Percentiles rank a stretch among this genome's conserved stretches.
Conservation (phyloP, 2,888 invertebrate genomes). For the Agriotes lineatus region DNA sequence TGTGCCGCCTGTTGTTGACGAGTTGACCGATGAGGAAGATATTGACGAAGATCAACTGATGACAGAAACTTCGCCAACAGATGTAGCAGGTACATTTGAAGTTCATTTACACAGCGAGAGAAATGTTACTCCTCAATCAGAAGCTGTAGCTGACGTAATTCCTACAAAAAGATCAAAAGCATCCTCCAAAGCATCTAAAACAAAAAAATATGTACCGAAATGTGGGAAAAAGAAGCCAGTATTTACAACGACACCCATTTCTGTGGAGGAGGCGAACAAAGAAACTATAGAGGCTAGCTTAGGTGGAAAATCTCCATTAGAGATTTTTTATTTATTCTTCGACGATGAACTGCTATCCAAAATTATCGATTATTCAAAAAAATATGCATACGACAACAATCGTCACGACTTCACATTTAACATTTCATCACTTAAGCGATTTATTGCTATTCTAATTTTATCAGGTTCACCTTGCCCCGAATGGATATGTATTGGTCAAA, state of each 20-base stretch:
- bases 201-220: not conserved
- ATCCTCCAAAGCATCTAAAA: not conserved
- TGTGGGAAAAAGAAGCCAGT: not conserved
- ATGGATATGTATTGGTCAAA: constrained; percentile 30
- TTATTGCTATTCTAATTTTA: constrained; percentile 7
- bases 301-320: not conserved
- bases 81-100: not conserved
- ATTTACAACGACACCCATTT: not conserved
- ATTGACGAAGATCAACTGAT: not conserved
- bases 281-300: not conserved
- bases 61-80: not conserved
- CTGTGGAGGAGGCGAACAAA: not conserved
- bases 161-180: not conserved
- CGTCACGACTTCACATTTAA: not conserved
- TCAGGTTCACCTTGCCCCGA: constrained; percentile 18
- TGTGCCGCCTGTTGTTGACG: not conserved
- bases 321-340: not conserved
- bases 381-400: not conserved
- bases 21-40: constrained; percentile 1
- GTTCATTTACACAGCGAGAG: not conserved
- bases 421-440: not conserved
- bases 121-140: not conserved
- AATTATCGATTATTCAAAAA: not conserved
- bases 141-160: not conserved
- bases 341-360: not conserved